A percentile compares a stretch with the other conserved stretches of the same genome.
phyloP scores from a whole-genome alignment of 2,888 invertebrate species.

The Dasypolia templi region DNA sequence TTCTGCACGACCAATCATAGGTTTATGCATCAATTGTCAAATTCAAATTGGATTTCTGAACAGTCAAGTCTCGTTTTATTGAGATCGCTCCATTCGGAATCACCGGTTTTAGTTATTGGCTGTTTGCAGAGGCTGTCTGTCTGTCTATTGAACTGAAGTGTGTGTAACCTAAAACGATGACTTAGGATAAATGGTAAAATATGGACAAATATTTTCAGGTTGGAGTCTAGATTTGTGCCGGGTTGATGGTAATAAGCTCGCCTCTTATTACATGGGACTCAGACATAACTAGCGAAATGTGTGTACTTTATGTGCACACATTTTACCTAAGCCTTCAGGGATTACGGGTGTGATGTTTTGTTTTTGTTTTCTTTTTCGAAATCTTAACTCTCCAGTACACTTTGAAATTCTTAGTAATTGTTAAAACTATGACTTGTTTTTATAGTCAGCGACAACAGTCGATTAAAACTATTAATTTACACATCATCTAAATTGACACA shows the following conservation, averaged over 20 bases:
- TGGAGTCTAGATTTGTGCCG: background rate
- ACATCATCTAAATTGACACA: background rate
- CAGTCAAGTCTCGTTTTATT: conserved; percentile 51
- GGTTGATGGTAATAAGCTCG: background rate
- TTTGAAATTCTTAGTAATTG: background rate
- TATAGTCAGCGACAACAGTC: background rate
- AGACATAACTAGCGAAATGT: background rate
- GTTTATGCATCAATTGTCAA: conserved; percentile 52
- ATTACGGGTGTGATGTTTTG: background rate
- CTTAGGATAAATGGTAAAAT: background rate
- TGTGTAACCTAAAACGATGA: background rate
- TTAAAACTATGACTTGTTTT: background rate
- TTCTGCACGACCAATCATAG: conserved; percentile 41
- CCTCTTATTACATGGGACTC: background rate
- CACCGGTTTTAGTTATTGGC: conserved; percentile 41
- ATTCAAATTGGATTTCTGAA: conserved; percentile 58
- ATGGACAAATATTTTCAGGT: background rate
- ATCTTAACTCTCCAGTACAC: background rate
- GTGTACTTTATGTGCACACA: background rate
- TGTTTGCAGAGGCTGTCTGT: conserved; percentile 28
- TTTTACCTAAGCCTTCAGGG: background rate
- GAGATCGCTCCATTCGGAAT: conserved; percentile 38
- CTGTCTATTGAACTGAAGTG: conserved; percentile 15
- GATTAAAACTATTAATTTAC: background rate
- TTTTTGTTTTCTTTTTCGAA: background rate